Conservation (phyloP, 1,140 invertebrate genomes). For the Agraylea sexmaculata region DNA sequence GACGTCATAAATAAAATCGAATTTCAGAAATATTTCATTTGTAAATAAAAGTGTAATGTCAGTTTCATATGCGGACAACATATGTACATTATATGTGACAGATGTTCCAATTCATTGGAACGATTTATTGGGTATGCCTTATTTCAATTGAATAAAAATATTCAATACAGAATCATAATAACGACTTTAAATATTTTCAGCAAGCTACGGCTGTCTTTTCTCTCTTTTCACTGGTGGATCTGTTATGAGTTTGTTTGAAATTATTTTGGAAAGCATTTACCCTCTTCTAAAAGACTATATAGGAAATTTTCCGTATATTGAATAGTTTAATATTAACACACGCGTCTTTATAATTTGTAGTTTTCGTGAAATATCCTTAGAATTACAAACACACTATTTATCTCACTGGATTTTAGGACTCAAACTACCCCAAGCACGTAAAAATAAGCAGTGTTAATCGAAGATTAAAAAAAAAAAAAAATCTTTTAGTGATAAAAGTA, state of each 20-base stretch:
- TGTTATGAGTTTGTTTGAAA: constrained; percentile 6
- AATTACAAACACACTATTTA: too few species aligned
- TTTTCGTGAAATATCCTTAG: too few species aligned
- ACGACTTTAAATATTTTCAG: constrained; percentile 7
- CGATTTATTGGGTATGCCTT: constrained; percentile 11
- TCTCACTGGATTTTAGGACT: too few species aligned
- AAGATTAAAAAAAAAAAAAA: too few species aligned
- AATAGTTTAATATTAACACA: too few species aligned
- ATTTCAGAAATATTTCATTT: constrained; percentile 4
- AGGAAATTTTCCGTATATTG: too few species aligned
- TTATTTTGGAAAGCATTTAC: too few species aligned
- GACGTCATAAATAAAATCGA: background rate
- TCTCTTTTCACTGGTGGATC: constrained; percentile 8
- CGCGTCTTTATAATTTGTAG: too few species aligned
- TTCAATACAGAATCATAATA: background rate
- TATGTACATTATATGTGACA: constrained; percentile 8
- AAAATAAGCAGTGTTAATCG: too few species aligned
- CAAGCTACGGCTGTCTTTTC: constrained; percentile 4
- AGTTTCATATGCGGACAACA: constrained; percentile 5
- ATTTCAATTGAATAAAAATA: background rate
- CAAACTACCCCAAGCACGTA: too few species aligned
- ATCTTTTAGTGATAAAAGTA: too few species aligned
- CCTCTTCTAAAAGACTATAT: too few species aligned
- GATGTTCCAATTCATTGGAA: constrained; percentile 14
- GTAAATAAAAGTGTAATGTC: constrained; percentile 6